These are phyloP conservation scores for Sinonovacula constricta DNA, from an alignment of 1,140 invertebrate species.

Conservation along the genomic window DNA sequence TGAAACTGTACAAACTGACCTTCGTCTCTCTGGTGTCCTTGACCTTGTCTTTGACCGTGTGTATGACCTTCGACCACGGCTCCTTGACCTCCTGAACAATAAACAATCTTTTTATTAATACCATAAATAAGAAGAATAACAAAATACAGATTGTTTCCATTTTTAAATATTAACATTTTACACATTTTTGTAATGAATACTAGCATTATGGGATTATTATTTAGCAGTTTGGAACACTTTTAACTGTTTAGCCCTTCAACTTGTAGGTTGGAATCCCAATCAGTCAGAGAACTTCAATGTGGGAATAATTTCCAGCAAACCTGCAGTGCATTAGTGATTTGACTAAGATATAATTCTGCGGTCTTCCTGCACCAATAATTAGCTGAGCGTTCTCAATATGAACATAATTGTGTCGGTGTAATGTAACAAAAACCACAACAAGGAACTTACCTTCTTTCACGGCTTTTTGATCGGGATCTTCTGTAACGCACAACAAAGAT, in stretches of 20 bases:
- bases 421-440: no score
- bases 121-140: not conserved
- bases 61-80: slow-evolving; percentile 31
- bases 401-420: no score
- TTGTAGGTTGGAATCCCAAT: not conserved
- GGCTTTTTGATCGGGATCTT: slow-evolving; percentile 23
- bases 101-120: no score
- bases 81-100: slow-evolving; percentile 37
- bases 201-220: not conserved
- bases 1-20: no score
- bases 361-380: no score
- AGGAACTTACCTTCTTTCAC: slow-evolving; percentile 25
- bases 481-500: slow-evolving; percentile 19
- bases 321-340: no score
- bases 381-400: no score
- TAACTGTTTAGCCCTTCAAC: not conserved
- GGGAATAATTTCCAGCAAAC: no score
- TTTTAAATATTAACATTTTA: not conserved
- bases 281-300: not conserved
- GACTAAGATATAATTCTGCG: no score
- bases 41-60: slow-evolving; percentile 25
- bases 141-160: not conserved
- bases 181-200: not conserved
- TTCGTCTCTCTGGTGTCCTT: no score
- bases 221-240: not conserved